Evolutionary conservation across 1,140 invertebrate genomes (phyloP), one percentile per base, ranked within the genome.

Genomic region (Drosophila prosaltans): DNA sequence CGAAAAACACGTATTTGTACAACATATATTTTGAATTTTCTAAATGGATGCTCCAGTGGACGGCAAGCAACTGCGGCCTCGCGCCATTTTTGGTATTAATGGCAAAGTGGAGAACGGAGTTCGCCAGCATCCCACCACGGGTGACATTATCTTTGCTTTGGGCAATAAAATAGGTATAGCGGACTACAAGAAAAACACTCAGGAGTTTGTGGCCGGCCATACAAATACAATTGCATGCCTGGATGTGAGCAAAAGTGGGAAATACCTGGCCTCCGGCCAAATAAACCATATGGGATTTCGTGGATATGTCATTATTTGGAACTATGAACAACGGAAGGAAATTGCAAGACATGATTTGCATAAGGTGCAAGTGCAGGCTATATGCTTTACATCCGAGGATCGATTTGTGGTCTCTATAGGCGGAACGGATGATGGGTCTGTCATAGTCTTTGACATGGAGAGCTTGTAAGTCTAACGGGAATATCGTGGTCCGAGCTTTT

Each of bases 231-330:
- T 99, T 41, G 96, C 97, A 0, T 95, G 97, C 36, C 92, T 99
- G 10, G 95, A 95, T 64, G 84, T 98, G 6, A 98, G 97, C 51
- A 81, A 78, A 64, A 92, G 94, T 72, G 97, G 97, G 45, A 95
- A 95, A 30, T 97, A 95, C 80, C 92, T 98, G 40, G 97, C 96
- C 24, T 97, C 97, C 8, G 97, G 98, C 0, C 97, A 98, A 92
- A 94, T 97, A 9, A 98, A 96, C 86, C 95, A 98, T 82, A 97
- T 97, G 91, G 97, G 97, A 5, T 98, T 98, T 90, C 97, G 97
- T 94, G 96, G 97, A 4, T 94, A 94, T 70, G 95, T 97, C 0
- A 97, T 98, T 75, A 91, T 99, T 16, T 99, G 97, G 97, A 95
- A 98, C 88, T 98, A 96, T 84, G 93, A 95, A 6, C 93, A 93